Conservation (phyloP, 2,113 vertebrate species). For the Embiotoca jacksoni region DNA sequence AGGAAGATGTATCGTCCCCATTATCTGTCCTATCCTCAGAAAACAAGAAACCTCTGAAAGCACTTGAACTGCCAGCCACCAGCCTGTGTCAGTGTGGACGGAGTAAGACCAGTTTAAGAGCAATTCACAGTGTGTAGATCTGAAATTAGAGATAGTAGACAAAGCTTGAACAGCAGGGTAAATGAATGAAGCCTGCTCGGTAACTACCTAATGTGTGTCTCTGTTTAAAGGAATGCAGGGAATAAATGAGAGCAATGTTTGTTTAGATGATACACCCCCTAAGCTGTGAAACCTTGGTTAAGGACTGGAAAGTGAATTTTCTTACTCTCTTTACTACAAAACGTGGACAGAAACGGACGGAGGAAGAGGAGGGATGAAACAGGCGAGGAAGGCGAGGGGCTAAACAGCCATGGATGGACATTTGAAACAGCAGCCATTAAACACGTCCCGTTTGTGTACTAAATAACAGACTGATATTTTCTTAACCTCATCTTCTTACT, state of each 20-base stretch:
- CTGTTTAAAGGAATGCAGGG: neutral
- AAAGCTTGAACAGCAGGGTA: neutral
- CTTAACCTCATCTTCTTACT: too few species aligned
- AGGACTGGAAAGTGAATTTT: neutral
- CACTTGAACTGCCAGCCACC: neutral
- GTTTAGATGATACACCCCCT: neutral
- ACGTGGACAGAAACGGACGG: neutral
- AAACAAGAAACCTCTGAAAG: conserved; percentile 9
- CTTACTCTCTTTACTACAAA: neutral
- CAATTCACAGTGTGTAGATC: neutral
- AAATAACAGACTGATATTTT: neutral
- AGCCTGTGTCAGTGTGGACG: neutral
- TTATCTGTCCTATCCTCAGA: conserved; percentile 1
- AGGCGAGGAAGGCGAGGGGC: neutral
- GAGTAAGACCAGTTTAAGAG: neutral
- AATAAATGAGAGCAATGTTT: neutral
- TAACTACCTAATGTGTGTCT: neutral
- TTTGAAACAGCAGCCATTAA: neutral
- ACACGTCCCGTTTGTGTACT: neutral
- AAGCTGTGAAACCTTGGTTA: neutral
- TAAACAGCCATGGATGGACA: neutral
- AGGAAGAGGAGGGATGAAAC: conserved; percentile 24
- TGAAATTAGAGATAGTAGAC: conserved; percentile 5
- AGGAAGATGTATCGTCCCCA: conserved; percentile 10
- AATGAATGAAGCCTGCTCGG: neutral